Base-by-base conservation (phyloP, 2,888 invertebrate species). In the Synanthedon formicaeformis region DNA sequence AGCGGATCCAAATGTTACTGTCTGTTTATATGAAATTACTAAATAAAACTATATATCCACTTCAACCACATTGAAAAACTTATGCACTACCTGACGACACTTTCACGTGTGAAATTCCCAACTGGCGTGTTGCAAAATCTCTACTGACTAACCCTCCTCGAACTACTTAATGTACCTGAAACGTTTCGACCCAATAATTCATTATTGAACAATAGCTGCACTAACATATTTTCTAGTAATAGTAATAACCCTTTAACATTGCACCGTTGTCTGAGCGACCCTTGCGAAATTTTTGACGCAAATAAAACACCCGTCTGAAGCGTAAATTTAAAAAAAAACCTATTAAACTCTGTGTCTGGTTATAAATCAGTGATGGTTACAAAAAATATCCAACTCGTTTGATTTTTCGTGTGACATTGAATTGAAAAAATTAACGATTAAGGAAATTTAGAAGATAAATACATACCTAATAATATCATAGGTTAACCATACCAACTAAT, bases 161-260 rank as follows among this genome's bases (percentile, higher is more conserved):
- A 76, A 74, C 70, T 71, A 81, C 73, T 70, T 75, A 86, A 84
- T 84, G 85, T 87, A 87, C 87, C 87, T 86, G 87, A 87, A 87
- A 82, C 70, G 72, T 78, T 76, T 78, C 85, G 73, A 86, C 81
- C 86, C 85, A 86, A 85, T 87, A 87, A 87, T 86, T 87, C 85
- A 87, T 87, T 87, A 87, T 65, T 65, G 61, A 79, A 87, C 87
- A 87, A 87, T 78, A 65, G 67, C 71, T 73, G 78, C 76, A 81
- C 79, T 78, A 82, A 81, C 81, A 78, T 73, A 74, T 75, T 74
- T 80, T 73, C 72, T 75, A 75, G 70, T 86, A 86, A 84, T 81
- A 85, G 71, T 82, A 84, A 85, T 83, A 79, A 73, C 85, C 87
- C 82, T 83, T 87, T 81, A 71, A 72, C 75, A 71, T 66, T 58